Percentiles rank a stretch among this genome's conserved stretches.
These are phyloP conservation scores for Vollenhovia emeryi DNA, from an alignment of 1,140 invertebrate species.

Conservation along the genomic window DNA sequence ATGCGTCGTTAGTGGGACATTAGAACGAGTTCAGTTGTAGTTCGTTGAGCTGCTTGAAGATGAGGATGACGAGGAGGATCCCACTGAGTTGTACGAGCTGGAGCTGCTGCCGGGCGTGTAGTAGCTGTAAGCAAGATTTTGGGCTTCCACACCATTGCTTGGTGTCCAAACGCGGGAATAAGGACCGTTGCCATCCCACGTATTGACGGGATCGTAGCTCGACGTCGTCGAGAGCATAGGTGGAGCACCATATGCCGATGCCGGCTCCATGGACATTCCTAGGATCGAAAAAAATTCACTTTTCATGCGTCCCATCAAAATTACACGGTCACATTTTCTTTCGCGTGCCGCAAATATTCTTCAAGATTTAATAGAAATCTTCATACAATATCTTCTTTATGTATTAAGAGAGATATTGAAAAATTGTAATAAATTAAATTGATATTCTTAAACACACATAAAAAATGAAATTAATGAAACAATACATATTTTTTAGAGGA, in stretches of 20 bases:
- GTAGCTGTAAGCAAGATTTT: conserved; percentile 92
- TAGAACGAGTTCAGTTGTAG: conserved; percentile 64
- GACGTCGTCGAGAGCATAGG: conserved; percentile 87
- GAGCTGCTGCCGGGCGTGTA: conserved; percentile 88
- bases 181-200: conserved; percentile 89
- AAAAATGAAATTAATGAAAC: not conserved
- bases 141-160: conserved; percentile 83
- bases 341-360: not conserved
- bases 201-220: conserved; percentile 82
- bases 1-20: conserved; percentile 35
- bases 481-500: not conserved
- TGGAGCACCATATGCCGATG: conserved; percentile 87
- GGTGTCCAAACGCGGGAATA: conserved; percentile 91
- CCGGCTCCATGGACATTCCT: conserved; percentile 91
- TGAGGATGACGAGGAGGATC: conserved; percentile 84
- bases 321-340: not conserved
- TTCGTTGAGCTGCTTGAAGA: conserved; percentile 85
- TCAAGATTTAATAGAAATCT: not conserved
- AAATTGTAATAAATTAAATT: not conserved
- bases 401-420: not conserved
- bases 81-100: conserved; percentile 83
- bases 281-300: conserved; percentile 28
- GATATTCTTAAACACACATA: not conserved
- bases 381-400: not conserved
- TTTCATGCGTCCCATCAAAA: not conserved